Evolutionary conservation across 1,140 invertebrate species (phyloP).

Genomic region (Acromyrmex echinatior): DNA sequence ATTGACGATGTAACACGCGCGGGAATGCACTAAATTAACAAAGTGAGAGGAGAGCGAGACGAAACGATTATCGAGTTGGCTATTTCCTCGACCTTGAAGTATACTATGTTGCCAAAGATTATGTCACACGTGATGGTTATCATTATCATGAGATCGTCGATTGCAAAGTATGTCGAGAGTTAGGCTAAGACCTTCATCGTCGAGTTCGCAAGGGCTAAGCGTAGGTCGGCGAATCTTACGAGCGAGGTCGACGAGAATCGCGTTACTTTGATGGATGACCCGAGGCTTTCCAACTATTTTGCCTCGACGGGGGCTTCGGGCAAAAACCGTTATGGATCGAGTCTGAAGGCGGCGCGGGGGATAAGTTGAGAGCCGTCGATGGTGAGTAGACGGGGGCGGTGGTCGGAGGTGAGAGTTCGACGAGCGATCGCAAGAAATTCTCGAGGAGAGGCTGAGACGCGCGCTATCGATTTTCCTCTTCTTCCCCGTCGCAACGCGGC

Average conservation of each 20-base stretch:
- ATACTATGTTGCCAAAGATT: slow-evolving; percentile 22
- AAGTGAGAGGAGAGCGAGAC: neutral
- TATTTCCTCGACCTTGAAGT: slow-evolving; percentile 37
- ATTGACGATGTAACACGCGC: slow-evolving; percentile 20
- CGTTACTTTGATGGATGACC: slow-evolving; percentile 76
- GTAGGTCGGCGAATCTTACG: slow-evolving; percentile 67
- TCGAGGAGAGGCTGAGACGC: slow-evolving; percentile 68
- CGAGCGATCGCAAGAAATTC: slow-evolving; percentile 77
- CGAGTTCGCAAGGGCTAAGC: slow-evolving; percentile 61
- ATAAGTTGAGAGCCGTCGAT: slow-evolving; percentile 71
- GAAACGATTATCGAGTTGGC: slow-evolving; percentile 13
- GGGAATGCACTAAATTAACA: slow-evolving; percentile 36
- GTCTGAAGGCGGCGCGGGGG: slow-evolving; percentile 62
- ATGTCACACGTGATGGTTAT: slow-evolving; percentile 8
- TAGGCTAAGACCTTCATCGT: slow-evolving; percentile 25
- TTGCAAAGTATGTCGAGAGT: slow-evolving; percentile 1
- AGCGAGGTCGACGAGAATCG: slow-evolving; percentile 66
- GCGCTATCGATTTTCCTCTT: slow-evolving; percentile 74
- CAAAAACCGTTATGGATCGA: slow-evolving; percentile 76
- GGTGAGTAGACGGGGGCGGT: slow-evolving; percentile 26
- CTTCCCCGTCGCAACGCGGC: slow-evolving; percentile 53
- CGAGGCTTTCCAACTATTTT: slow-evolving; percentile 74
- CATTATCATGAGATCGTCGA: slow-evolving; percentile 22
- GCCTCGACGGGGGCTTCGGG: slow-evolving; percentile 65
- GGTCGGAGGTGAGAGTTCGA: slow-evolving; percentile 74